Conservation (phyloP, 2,888 invertebrate species). For the Leptopilina syphax region DNA sequence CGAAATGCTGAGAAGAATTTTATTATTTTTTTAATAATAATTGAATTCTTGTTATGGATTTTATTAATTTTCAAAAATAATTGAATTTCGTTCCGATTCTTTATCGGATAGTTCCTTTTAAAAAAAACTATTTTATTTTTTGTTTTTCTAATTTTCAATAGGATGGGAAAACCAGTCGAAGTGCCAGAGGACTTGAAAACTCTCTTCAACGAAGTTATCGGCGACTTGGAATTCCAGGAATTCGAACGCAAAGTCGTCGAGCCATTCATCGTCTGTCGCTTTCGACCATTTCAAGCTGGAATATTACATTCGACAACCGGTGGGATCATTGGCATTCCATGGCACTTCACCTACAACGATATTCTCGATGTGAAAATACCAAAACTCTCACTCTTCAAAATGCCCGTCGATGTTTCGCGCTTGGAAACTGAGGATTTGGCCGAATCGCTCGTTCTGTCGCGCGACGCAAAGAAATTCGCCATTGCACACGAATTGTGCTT, state of each 20-base stretch:
- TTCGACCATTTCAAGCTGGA: constrained; percentile 86
- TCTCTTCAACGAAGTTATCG: constrained; percentile 80
- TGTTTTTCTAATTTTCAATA: constrained; percentile 62
- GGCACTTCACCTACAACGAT: constrained; percentile 82
- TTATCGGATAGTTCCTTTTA: no score
- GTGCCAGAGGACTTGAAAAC: constrained; percentile 78
- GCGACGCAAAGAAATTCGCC: constrained; percentile 88
- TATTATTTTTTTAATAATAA: no score
- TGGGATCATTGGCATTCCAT: constrained; percentile 85
- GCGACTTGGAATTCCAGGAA: constrained; percentile 80
- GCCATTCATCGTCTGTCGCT: constrained; percentile 86
- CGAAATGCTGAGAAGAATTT: no score
- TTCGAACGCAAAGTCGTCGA: constrained; percentile 78
- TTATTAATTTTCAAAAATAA: no score
- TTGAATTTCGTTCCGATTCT: no score
- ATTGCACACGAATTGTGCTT: constrained; percentile 86
- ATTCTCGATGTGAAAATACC: constrained; percentile 73
- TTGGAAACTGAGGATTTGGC: constrained; percentile 82
- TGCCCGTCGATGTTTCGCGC: constrained; percentile 82
- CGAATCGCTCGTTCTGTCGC: constrained; percentile 84
- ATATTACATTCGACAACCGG: constrained; percentile 79
- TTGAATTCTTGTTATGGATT: no score
- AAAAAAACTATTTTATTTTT: no score
- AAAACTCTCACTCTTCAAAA: constrained; percentile 80
- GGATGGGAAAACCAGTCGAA: constrained; percentile 81